phyloP scores from a whole-genome alignment of 2,797 vertebrate species.

The Octomys mimax region DNA sequence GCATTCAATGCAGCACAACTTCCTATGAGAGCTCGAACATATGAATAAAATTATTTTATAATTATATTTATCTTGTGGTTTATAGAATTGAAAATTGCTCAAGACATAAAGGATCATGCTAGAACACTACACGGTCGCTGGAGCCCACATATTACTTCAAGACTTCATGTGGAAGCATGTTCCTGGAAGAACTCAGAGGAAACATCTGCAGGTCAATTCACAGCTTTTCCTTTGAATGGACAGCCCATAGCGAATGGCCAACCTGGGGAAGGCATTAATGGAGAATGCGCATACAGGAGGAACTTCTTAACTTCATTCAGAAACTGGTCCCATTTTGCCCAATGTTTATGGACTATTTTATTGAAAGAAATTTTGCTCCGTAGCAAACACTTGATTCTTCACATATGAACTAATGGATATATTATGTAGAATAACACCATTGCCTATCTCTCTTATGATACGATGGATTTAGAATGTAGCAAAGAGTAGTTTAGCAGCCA shows the following conservation, averaged over 20 bases:
- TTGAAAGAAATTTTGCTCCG: conserved; percentile 30
- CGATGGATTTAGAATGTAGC: background rate
- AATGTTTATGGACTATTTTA: conserved; percentile 24
- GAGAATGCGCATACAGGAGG: background rate
- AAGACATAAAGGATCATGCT: conserved; percentile 70
- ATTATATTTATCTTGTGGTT: conserved; percentile 80
- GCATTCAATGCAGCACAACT: conserved; percentile 67
- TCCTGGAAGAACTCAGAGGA: conserved; percentile 61
- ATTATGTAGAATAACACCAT: background rate
- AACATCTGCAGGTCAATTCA: conserved; percentile 39
- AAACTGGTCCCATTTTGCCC: background rate
- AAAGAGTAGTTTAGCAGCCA: background rate
- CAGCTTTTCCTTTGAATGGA: conserved; percentile 21
- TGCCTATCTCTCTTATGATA: background rate
- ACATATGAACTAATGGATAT: conserved; percentile 6
- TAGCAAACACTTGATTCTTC: background rate
- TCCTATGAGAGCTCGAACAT: conserved; percentile 71
- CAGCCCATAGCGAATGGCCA: background rate
- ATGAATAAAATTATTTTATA: conserved; percentile 80
- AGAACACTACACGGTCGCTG: conserved; percentile 54
- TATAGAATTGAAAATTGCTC: conserved; percentile 82
- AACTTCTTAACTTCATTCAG: conserved; percentile 1
- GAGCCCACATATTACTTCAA: conserved; percentile 44
- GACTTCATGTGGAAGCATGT: conserved; percentile 70
- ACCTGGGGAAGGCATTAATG: background rate